Percentiles rank a stretch among this genome's conserved stretches.
These are phyloP conservation scores for Ischnus inquisitorius DNA, from an alignment of 2,888 invertebrate species.

Conservation along the genomic window DNA sequence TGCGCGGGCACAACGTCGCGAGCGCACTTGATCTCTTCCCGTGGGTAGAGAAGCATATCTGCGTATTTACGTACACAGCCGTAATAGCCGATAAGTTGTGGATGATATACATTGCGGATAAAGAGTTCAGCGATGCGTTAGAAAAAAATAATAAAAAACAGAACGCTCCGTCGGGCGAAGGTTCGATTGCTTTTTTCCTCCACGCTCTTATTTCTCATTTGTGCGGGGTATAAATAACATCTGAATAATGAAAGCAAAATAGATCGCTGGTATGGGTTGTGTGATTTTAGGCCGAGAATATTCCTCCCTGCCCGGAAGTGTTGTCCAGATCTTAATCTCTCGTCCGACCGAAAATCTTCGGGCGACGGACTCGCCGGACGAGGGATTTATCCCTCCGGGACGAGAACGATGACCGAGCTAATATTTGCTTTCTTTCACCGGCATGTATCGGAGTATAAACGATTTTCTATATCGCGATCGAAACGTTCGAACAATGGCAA, in stretches of 20 bases:
- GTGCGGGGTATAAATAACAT: constrained; percentile 5
- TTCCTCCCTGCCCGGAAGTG: neutral
- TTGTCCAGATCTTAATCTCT: neutral
- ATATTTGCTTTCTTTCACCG: neutral
- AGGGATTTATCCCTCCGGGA: neutral
- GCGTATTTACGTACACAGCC: neutral
- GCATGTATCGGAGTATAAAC: neutral
- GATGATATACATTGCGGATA: neutral
- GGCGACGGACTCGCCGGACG: neutral
- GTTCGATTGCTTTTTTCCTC: neutral
- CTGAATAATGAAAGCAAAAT: neutral
- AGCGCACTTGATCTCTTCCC: constrained; percentile 45
- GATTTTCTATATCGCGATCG: neutral
- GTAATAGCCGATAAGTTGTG: constrained; percentile 35
- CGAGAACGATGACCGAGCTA: constrained; percentile 1
- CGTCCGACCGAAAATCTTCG: neutral
- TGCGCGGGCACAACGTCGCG: constrained; percentile 22
- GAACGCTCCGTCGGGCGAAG: constrained; percentile 38
- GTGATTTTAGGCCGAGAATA: neutral
- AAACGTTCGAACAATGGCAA: constrained; percentile 7
- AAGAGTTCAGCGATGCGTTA: constrained; percentile 42
- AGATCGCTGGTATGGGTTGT: neutral
- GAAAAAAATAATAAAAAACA: constrained; percentile 60
- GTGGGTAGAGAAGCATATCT: constrained; percentile 23
- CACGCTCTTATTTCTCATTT: constrained; percentile 1